Conservation (phyloP, 2,888 invertebrate genomes). For the Drosophila ustulata region DNA sequence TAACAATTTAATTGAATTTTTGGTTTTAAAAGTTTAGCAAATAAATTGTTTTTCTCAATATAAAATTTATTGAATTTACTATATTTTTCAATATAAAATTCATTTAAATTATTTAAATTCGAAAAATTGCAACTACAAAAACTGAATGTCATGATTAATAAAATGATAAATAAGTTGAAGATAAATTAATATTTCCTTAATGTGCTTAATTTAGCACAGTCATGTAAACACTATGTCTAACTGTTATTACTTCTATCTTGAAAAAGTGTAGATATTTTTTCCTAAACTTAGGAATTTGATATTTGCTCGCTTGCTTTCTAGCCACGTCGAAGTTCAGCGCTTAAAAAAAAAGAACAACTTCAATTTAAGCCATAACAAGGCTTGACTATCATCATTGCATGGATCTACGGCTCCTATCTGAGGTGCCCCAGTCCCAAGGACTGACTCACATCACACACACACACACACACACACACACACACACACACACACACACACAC, state of each 20-base stretch:
- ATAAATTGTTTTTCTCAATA: no score
- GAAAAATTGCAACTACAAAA: no score
- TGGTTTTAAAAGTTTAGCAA: no score
- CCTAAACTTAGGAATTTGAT: not conserved
- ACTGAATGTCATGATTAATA: no score
- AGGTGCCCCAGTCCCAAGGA: slow-evolving; percentile 7
- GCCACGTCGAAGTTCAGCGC: not conserved
- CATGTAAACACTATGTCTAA: not conserved
- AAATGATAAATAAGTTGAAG: no score
- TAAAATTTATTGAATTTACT: no score
- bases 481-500: not conserved
- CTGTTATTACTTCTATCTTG: not conserved
- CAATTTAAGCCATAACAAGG: slow-evolving; percentile 29
- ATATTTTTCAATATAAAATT: no score
- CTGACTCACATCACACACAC: slow-evolving; percentile 18
- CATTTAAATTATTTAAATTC: no score
- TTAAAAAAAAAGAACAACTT: not conserved
- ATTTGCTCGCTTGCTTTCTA: not conserved
- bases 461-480: no score
- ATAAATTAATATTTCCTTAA: no score
- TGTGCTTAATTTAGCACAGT: not conserved
- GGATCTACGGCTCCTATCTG: slow-evolving; percentile 33
- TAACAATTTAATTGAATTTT: no score
- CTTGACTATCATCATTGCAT: slow-evolving; percentile 37
- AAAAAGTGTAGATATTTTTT: not conserved